A percentile compares a stretch with the other conserved stretches of the same genome.
Evolutionary conservation across 2,888 invertebrate species (phyloP).

Genomic region (Cryptophagus acutangulus): DNA sequence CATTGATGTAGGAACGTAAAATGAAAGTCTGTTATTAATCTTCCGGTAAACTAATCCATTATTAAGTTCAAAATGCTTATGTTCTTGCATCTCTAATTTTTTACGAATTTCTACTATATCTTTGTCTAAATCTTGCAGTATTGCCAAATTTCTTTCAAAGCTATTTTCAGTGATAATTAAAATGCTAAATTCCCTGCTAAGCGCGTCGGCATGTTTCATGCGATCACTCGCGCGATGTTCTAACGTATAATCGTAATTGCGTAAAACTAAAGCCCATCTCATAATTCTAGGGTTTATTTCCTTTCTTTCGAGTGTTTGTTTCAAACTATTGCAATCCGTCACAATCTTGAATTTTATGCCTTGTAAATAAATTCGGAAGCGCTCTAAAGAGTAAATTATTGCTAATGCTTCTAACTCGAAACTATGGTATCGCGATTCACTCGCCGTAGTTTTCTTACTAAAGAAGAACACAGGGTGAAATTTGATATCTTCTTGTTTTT

Average conservation of each 20-base stretch:
- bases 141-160: slow-evolving; percentile 23
- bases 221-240: slow-evolving; percentile 20
- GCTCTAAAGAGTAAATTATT: slow-evolving; percentile 28
- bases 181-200: slow-evolving; percentile 28
- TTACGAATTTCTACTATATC: slow-evolving; percentile 5
- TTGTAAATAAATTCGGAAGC: slow-evolving; percentile 33
- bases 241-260: slow-evolving; percentile 24
- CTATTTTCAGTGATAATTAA: slow-evolving; percentile 25
- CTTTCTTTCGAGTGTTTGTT: slow-evolving; percentile 30
- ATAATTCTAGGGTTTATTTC: slow-evolving; percentile 33
- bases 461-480: slow-evolving; percentile 37
- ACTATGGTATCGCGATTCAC: slow-evolving; percentile 35
- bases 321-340: slow-evolving; percentile 33
- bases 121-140: slow-evolving; percentile 23
- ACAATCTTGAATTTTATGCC: slow-evolving; percentile 32
- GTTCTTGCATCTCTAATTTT: slow-evolving; percentile 24
- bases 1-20: slow-evolving; percentile 27
- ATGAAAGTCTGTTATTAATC: slow-evolving; percentile 12
- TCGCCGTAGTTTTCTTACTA: slow-evolving; percentile 32
- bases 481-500: slow-evolving; percentile 29
- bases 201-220: slow-evolving; percentile 36
- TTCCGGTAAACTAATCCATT: slow-evolving; percentile 27
- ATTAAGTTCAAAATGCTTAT: slow-evolving; percentile 19
- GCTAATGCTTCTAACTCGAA: slow-evolving; percentile 36
- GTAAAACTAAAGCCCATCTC: slow-evolving; percentile 30